Percentiles rank a stretch among this genome's conserved stretches.
Evolutionary conservation across 2,113 vertebrate species (phyloP).

Genomic region (Rhinoderma darwinii): DNA sequence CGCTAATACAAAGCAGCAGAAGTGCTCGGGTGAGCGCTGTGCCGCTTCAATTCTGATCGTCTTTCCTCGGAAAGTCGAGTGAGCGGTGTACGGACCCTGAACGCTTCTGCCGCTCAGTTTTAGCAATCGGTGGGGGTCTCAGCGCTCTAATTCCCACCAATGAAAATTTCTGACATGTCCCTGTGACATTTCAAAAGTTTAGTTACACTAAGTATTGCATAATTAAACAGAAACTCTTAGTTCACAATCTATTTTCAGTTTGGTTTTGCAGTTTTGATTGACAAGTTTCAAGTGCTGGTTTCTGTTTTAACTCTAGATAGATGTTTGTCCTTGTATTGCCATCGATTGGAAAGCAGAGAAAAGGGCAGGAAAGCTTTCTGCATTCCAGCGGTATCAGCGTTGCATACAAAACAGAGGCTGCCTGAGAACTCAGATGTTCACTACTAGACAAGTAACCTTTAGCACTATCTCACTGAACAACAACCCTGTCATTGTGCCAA

Average conservation of each 20-base stretch:
- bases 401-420: neutral
- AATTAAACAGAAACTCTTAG: neutral
- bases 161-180: no score
- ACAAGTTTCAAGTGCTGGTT: conserved; percentile 17
- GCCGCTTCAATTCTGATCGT: no score
- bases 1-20: no score
- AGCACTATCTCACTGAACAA: neutral
- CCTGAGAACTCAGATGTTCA: neutral
- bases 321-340: neutral
- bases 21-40: no score
- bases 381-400: neutral
- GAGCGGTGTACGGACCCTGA: no score
- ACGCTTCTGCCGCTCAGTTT: no score
- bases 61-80: no score
- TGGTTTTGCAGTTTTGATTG: neutral
- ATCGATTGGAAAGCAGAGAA: neutral
- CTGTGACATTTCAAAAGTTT: no score
- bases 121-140: no score
- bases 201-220: neutral
- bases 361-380: neutral
- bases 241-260: conserved; percentile 18
- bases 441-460: neutral
- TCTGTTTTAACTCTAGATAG: neutral
- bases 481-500: neutral
- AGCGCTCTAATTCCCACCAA: no score